Base-by-base conservation (phyloP, 2,797 vertebrate genomes). In the Artibeus lituratus region DNA sequence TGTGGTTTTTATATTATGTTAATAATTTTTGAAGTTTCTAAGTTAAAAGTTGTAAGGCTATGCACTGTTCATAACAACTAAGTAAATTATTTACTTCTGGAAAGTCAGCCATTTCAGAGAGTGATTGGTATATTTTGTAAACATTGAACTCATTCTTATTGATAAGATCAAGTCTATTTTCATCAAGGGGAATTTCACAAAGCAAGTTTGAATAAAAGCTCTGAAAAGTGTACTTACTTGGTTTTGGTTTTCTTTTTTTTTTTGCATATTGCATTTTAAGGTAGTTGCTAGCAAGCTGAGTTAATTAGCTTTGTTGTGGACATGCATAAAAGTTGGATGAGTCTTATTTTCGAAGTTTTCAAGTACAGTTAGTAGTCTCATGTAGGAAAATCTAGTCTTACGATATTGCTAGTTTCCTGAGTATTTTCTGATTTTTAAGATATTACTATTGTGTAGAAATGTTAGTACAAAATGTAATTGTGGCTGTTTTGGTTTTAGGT, bases 401-500 rank as follows among this genome's bases (percentile, higher is more conserved):
- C 73, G 67, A 22, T 73, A 70, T 11, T 95, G 53, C 59, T 77
- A 47, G 65, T 95, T 69, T 90, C 65, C 55, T 94, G 59, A 44
- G 5, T 95, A 47, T 80, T 96, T 96, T 90, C 80, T 96, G n/a
- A 80, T 88, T 73, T 90, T 74, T 86, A 88, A 92, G 51, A 59
- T 74, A 49, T 53, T 91, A 49, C 55, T 95, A 16, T 93, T 80
- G 19, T 90, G 2, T 96, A 87, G 89, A 93, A 94, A 87, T 97
- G 92, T 91, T 69, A 91, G 96, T 96, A 78, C 9, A 65, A 62
- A 94, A 76, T 91, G 67, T 97, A 93, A 59, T 59, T 96, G 59
- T 97, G 80, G 11, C 81, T 98, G 24, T 97, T 98, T 98, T 95
- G 95, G 62, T 98, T 98, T 95, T 97, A 99, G 99, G 99, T 99